Conservation (phyloP, 1,140 invertebrate genomes). For the Magallana angulata region DNA sequence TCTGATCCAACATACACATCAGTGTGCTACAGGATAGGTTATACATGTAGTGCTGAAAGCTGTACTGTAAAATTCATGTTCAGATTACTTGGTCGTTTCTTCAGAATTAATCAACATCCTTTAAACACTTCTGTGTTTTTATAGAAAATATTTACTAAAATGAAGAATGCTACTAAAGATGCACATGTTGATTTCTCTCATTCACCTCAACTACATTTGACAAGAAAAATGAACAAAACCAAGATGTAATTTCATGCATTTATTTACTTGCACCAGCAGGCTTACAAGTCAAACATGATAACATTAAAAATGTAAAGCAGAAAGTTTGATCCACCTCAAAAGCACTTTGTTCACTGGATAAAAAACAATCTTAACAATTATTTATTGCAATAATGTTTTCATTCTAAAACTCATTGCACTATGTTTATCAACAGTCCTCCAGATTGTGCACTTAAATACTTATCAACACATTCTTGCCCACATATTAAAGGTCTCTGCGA, state of each 20-base stretch:
- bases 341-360: constrained; percentile 30
- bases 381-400: constrained; percentile 19
- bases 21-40: too few species aligned
- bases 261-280: constrained; percentile 37
- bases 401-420: not conserved
- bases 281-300: constrained; percentile 33
- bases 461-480: not conserved
- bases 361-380: constrained; percentile 19
- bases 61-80: too few species aligned
- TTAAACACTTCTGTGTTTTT: too few species aligned
- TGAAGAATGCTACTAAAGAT: too few species aligned
- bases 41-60: too few species aligned
- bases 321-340: constrained; percentile 37
- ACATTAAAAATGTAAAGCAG: constrained; percentile 37
- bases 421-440: constrained; percentile 18
- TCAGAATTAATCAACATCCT: too few species aligned
- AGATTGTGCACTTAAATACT: not conserved
- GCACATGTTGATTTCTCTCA: too few species aligned
- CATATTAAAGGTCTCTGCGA: not conserved
- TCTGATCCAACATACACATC: too few species aligned
- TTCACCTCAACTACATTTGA: too few species aligned
- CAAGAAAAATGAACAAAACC: not conserved
- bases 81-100: too few species aligned
- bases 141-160: too few species aligned
- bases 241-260: constrained; percentile 8